phyloP scores from a whole-genome alignment of 1,140 invertebrate species.

The Sogatella furcifera region DNA sequence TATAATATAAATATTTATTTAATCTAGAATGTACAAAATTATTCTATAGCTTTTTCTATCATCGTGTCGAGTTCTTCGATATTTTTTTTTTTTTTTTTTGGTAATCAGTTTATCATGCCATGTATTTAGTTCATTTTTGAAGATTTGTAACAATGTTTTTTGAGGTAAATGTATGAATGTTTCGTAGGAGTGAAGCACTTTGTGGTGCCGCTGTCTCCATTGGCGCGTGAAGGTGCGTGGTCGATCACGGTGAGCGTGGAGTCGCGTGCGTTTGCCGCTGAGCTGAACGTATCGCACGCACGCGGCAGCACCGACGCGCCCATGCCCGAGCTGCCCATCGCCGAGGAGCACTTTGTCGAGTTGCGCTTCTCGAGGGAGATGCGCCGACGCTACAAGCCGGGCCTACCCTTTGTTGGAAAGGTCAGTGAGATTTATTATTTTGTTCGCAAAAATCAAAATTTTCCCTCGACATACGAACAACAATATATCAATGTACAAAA shows the following conservation, averaged over 20 bases:
- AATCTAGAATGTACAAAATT: no score
- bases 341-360: slow-evolving; percentile 52
- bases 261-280: slow-evolving; percentile 34
- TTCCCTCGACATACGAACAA: no score
- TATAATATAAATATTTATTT: no score
- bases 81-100: no score
- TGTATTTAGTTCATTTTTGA: no score
- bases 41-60: no score
- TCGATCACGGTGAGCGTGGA: slow-evolving; percentile 43
- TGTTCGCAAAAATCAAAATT: no score
- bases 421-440: slow-evolving; percentile 29
- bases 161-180: neutral
- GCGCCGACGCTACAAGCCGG: slow-evolving; percentile 48
- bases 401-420: slow-evolving; percentile 48
- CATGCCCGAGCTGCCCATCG: slow-evolving; percentile 40
- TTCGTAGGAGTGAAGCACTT: slow-evolving; percentile 43
- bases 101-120: no score
- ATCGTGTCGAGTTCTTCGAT: no score
- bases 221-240: slow-evolving; percentile 42
- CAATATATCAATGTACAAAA: no score
- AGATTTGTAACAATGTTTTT: no score
- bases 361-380: slow-evolving; percentile 48
- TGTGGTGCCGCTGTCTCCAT: slow-evolving; percentile 36
- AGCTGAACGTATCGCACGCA: slow-evolving; percentile 33
- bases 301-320: slow-evolving; percentile 20